These are phyloP conservation scores for Tipula confusa DNA, from an alignment of 2,888 invertebrate genomes.

Conservation along the genomic window DNA sequence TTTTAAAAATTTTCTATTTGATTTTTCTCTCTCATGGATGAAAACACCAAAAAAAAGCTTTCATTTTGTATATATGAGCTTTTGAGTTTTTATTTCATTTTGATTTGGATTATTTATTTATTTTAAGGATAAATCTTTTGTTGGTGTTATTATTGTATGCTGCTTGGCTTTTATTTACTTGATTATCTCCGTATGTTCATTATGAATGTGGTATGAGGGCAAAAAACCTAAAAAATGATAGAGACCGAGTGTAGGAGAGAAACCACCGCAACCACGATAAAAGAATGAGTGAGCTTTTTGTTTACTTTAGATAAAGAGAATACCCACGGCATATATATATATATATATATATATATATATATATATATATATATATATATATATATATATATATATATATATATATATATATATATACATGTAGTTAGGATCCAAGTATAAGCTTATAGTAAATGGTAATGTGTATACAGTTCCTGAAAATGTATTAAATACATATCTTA, in stretches of 20 bases:
- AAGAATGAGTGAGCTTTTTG: background rate
- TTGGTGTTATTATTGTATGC: background rate
- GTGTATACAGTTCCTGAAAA: background rate
- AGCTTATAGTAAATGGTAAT: background rate
- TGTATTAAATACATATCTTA: background rate
- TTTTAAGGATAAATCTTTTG: background rate
- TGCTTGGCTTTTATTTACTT: background rate
- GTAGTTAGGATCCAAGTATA: too few species aligned
- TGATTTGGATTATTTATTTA: conserved; percentile 12
- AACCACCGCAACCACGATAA: background rate
- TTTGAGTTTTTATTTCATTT: conserved; percentile 5
- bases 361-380: too few species aligned
- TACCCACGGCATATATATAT: background rate
- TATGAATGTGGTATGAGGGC: too few species aligned
- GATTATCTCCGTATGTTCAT: background rate
- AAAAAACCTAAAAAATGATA: too few species aligned
- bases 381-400: too few species aligned
- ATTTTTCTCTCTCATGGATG: background rate
- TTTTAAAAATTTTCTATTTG: background rate
- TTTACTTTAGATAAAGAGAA: background rate
- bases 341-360: too few species aligned
- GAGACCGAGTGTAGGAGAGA: too few species aligned
- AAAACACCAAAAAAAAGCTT: background rate
- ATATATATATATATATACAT: background rate
- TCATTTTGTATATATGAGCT: background rate